Base-by-base conservation (phyloP, 2,797 vertebrate species). In the Meriones psammophilus region DNA sequence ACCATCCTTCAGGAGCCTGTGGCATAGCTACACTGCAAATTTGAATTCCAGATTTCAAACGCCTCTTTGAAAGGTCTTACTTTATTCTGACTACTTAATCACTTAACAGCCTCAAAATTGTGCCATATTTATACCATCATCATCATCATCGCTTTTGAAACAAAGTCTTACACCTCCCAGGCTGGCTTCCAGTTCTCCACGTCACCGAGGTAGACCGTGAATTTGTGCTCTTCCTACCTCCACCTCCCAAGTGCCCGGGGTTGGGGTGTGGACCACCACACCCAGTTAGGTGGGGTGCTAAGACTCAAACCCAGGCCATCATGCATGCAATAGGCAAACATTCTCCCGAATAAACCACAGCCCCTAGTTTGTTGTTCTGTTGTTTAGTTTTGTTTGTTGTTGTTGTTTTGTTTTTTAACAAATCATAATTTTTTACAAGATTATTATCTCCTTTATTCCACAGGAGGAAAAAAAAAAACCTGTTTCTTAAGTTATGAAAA, bases 31-130 rank as follows among this genome's bases (percentile, higher is more conserved):
- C 30, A 56, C 0, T 58, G 12, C 86, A 77, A 88, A 84, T 90
- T 58, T 8, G 92, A 46, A 73, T 90, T 89, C 33, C 30, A 33
- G 39, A 92, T 84, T 96, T 97, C 50, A 86, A 88, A 93, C 68
- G 92, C 42, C 4, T 88, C 42, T 89, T 76, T 84, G 69, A 69
- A 85, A 64, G 1, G 5, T 77, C 58, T 94, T 94, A 83, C 36
- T 28, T 87, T 84, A 92, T 66, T 54, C 30, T 22, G 66, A 28
- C 60, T 89, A 26, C 60, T 66, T 78, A 66, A 26, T 20, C 39
- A 77, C 58, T 71, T 58, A n/a, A 14, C 30, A 64, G 88, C 77
- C 88, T 93, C 68, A 87, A 94, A 91, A 94, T 56, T 79, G 39
- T 73, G 77, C 68, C 58, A 83, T 13, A 28, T 83, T 36, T 62